phyloP scores from a whole-genome alignment of 2,113 vertebrate species.

The Eolophus roseicapilla region DNA sequence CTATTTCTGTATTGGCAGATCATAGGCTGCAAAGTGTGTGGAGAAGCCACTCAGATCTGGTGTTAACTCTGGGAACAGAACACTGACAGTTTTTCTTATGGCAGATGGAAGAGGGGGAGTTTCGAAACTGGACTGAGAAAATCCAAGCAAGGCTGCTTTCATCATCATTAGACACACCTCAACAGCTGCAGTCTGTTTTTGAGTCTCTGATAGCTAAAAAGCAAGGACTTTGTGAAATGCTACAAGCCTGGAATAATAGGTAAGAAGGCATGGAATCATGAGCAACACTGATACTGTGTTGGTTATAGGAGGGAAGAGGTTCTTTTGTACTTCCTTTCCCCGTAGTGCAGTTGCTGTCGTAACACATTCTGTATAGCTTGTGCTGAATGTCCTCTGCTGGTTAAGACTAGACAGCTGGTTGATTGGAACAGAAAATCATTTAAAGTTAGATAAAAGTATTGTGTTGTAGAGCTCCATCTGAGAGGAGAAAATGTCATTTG shows the following conservation, averaged over 20 bases:
- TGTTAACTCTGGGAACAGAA: neutral
- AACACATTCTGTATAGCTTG: neutral
- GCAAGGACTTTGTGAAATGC: conserved; percentile 93
- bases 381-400: neutral
- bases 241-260: conserved; percentile 96
- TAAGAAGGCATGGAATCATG: conserved; percentile 22
- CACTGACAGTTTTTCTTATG: neutral
- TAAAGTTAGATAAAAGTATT: neutral
- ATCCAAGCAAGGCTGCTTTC: conserved; percentile 87
- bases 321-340: neutral
- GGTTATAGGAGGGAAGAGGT: neutral
- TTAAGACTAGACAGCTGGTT: neutral
- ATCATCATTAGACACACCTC: conserved; percentile 82
- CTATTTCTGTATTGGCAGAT: neutral
- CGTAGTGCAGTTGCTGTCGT: neutral
- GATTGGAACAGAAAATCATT: neutral
- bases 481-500: neutral
- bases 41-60: neutral
- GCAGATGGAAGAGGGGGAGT: conserved; percentile 96
- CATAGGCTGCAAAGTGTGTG: neutral
- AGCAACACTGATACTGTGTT: neutral
- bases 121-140: conserved; percentile 93
- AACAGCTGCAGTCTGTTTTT: conserved; percentile 87
- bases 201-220: conserved; percentile 95
- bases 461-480: neutral